Evolutionary conservation across 2,888 invertebrate genomes (phyloP).

Genomic region (Pollenia labialis): DNA sequence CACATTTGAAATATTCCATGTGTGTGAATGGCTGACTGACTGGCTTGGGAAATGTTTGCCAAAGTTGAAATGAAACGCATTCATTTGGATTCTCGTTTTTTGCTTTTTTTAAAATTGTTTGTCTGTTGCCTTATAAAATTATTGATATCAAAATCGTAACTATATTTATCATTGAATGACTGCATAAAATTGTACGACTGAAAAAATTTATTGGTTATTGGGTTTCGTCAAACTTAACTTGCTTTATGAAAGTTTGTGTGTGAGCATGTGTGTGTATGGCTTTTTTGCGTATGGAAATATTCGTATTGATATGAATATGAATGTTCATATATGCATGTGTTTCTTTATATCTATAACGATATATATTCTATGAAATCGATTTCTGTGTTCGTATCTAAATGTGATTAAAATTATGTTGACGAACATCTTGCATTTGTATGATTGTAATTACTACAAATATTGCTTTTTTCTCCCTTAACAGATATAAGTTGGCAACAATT

Average conservation of each 20-base stretch:
- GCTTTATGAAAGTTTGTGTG: background rate
- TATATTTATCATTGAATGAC: conserved; percentile 21
- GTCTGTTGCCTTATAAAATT: conserved; percentile 51
- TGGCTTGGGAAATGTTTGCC: conserved; percentile 17
- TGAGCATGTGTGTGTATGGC: background rate
- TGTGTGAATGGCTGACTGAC: background rate
- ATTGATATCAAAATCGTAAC: conserved; percentile 57
- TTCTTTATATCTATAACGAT: background rate
- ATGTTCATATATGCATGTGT: background rate
- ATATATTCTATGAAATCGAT: background rate
- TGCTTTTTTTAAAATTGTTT: too few relatives aligned
- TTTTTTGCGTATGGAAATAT: conserved; percentile 25
- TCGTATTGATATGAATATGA: conserved; percentile 33
- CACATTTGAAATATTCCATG: conserved; percentile 22
- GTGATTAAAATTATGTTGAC: conserved; percentile 4
- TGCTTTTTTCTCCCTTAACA: conserved; percentile 4
- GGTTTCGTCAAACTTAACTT: conserved; percentile 16
- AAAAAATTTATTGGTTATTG: conserved; percentile 47
- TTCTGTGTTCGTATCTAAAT: background rate
- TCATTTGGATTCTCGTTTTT: conserved; percentile 26
- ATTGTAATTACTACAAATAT: background rate
- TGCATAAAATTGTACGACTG: conserved; percentile 25
- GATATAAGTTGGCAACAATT: conserved; percentile 31
- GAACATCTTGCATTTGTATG: background rate
- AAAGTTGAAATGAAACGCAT: conserved; percentile 48